Evolutionary conservation across 2,113 vertebrate genomes (phyloP), one percentile per base, ranked within the genome.

Genomic region (Archilochus colubris): DNA sequence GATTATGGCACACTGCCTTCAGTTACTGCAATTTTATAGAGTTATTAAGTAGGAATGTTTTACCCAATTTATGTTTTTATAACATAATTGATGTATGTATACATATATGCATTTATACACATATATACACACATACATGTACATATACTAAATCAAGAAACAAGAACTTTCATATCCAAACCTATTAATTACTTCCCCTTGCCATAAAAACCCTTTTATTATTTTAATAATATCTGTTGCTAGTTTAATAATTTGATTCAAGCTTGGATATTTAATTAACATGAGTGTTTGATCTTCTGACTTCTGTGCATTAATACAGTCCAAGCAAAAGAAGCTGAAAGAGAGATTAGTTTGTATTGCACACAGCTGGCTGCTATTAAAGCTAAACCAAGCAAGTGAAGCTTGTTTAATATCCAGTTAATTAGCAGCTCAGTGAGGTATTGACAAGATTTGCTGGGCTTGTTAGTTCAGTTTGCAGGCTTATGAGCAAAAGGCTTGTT

Each of bases 191-290:
- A 75, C 85, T 80, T 68, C 40, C 57, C 7, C n/a, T 74, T 66
- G 31, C 33, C 24, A 40, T 36, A 31, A 66, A 53, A 61, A 51
- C 2, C 3, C 31, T 74, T 74, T 90, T 43, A 70, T 91, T 33
- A 9, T 78, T 94, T 88, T 78, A 95, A 88, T 88, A 93, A 90
- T 17, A 20, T 67, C 76, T 86, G 48, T 78, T 88, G 44, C 72
- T 83, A 74, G 30, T 68, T 91, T 57, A 88, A 75, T 93, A 8
- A 95, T 80, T 91, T 92, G 53, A 81, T 86, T 92, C 72, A 87
- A 91, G 88, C 67, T 53, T 88, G 75, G 79, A 70, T 88, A 80
- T 92, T 95, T 96, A 95, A 96, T 96, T 93, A 95, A 87, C 59
- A 5, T 2, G 6, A 81, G 63, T 18, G 23, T 94, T 94, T 96